Percentiles rank a stretch among this genome's conserved stretches.
Conservation (phyloP, 2,888 invertebrate genomes). For the Neocrepidodera transversa region DNA sequence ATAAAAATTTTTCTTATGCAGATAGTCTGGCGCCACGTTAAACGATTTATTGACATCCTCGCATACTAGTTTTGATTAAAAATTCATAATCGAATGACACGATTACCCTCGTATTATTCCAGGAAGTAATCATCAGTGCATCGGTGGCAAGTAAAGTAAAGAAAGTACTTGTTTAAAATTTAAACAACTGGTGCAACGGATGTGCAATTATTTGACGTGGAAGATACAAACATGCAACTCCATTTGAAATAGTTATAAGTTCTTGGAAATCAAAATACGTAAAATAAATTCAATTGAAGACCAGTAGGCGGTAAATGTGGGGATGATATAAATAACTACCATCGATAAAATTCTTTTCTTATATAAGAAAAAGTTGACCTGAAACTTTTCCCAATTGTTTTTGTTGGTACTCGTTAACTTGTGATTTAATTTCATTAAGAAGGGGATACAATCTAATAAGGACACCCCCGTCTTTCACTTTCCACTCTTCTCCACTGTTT, state of each 20-base stretch:
- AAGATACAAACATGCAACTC: constrained; percentile 21
- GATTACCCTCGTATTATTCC: constrained; percentile 16
- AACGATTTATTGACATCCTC: constrained; percentile 23
- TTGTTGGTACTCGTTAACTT: constrained; percentile 28
- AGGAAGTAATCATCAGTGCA: constrained; percentile 12
- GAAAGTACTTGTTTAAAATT: constrained; percentile 30
- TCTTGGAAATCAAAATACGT: constrained; percentile 18
- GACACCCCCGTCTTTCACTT: neutral
- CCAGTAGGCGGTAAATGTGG: too few species aligned
- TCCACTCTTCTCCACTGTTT: constrained; percentile 44
- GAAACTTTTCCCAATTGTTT: constrained; percentile 24
- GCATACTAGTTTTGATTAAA: constrained; percentile 11
- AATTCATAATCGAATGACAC: constrained; percentile 13
- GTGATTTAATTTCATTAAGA: constrained; percentile 30
- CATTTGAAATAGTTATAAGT: constrained; percentile 4
- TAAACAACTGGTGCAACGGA: constrained; percentile 6
- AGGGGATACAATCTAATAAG: constrained; percentile 29
- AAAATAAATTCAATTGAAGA: constrained; percentile 2
- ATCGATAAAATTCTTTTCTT: too few species aligned
- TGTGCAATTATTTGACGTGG: constrained; percentile 17
- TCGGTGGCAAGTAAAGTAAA: constrained; percentile 15
- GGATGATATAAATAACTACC: too few species aligned
- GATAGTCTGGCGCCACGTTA: constrained; percentile 11
- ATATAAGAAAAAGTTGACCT: constrained; percentile 25
- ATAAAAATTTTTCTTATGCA: too few species aligned